phyloP scores from a whole-genome alignment of 2,113 vertebrate species.

The Neofelis nebulosa region DNA sequence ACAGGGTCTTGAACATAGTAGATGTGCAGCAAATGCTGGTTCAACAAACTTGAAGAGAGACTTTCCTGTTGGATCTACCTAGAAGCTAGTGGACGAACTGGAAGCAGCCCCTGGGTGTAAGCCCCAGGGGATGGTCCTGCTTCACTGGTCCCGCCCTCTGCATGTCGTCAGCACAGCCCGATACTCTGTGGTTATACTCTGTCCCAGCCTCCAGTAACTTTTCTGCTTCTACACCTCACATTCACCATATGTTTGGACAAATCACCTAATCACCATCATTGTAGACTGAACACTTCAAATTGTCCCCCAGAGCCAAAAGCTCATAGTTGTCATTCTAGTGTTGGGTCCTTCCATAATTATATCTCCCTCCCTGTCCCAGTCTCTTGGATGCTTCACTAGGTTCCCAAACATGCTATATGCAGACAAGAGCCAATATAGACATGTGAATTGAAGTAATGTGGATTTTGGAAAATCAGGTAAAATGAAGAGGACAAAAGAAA shows the following conservation, averaged over 20 bases:
- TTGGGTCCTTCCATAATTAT: neutral
- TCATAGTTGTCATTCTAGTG: neutral
- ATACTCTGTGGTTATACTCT: neutral
- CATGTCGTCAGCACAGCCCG: neutral
- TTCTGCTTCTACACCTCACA: neutral
- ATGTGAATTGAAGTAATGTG: neutral
- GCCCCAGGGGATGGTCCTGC: neutral
- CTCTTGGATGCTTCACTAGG: neutral
- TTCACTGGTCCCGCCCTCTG: too few species aligned
- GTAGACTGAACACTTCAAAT: neutral
- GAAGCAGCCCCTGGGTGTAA: neutral
- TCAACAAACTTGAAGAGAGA: neutral
- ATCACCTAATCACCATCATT: neutral
- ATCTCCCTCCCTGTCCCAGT: neutral
- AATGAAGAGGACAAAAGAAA: neutral
- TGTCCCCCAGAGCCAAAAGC: neutral
- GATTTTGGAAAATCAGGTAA: neutral
- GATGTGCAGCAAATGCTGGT: neutral
- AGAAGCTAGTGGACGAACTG: neutral
- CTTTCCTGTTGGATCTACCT: neutral
- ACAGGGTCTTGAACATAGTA: neutral
- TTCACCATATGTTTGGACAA: neutral
- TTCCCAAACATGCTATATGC: neutral
- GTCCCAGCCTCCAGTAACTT: neutral
- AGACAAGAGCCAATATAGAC: neutral